Evolutionary conservation across 2,888 invertebrate species (phyloP), one percentile per base, ranked within the genome.

Genomic region (Minunthozetes semirufus): DNA sequence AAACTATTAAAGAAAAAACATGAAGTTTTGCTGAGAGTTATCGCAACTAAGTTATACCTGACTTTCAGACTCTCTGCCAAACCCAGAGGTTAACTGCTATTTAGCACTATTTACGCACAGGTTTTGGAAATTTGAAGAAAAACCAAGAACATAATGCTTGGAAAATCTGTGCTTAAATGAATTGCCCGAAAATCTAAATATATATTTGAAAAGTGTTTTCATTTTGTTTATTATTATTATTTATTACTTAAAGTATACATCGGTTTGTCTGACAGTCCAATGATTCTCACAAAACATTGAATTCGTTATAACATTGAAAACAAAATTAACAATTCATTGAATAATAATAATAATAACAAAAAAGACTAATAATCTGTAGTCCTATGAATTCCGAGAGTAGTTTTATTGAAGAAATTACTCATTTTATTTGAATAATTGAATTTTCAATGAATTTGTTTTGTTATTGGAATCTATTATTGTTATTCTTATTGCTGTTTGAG

Each of bases 371-470:
- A 33, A 33, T 5, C 33, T 33, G 3, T 5, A 33, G 8, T 33
- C 33, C 5, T 42, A 42, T 42, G 42, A 42, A 13, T 9, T 42
- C 5, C 42, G 11, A 8, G 42, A 42, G 11, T 42, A 42, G 42
- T 42, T 42, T 13, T 42, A 42, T 42, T 42, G 42, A 13, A 42
- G 42, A 42, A 13, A 42, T 9, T 42, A 42, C 42, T 42, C 42
- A 42, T 42, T 33, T 33, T 42, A 8, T 42, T 42, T 53, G 19
- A 13, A 38, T 38, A 19, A 19, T 19, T 66, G n/a, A n/a, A 3
- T 19, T 33, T 59, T 66, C 63, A 48, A 70, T 70, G 70, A 48
- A 70, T 70, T 70, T 70, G 25, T 46, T 46, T 70, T 15, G 22
- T 27, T n/a, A n/a, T n/a, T 46, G 1, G 6, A 48, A 48, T 42